Conservation (phyloP, 2,797 vertebrate genomes). For the Catamblyrhynchus diadema region DNA sequence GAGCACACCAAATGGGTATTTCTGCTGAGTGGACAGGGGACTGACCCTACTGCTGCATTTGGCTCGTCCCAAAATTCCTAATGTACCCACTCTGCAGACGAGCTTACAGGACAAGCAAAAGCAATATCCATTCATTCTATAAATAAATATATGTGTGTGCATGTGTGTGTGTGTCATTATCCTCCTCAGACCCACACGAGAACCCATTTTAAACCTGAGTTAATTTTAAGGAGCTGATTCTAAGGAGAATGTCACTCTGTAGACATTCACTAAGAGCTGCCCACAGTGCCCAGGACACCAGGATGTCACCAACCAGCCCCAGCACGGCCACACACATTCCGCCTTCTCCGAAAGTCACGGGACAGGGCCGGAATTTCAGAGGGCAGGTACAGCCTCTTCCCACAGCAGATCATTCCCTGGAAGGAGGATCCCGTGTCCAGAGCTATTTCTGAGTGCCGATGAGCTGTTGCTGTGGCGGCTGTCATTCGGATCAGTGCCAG, state of each 20-base stretch:
- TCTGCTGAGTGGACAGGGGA: neutral
- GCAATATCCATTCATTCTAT: neutral
- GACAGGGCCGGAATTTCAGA: neutral
- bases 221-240: neutral
- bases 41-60: neutral
- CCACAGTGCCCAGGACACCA: accelerated
- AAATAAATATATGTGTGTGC: neutral
- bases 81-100: neutral
- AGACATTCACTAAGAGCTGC: neutral
- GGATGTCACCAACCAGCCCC: neutral
- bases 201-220: neutral
- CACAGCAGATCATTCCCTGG: neutral
- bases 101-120: neutral
- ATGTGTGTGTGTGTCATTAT: no score
- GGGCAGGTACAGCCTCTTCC: neutral
- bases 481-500: neutral
- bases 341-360: accelerated
- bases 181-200: accelerated
- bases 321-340: neutral
- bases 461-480: neutral
- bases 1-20: neutral
- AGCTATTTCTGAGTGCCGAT: neutral
- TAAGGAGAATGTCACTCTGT: neutral
- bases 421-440: neutral
- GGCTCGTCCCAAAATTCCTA: neutral